These are phyloP conservation scores for Stenodema calcarata DNA, from an alignment of 2,888 invertebrate species.

Conservation along the genomic window DNA sequence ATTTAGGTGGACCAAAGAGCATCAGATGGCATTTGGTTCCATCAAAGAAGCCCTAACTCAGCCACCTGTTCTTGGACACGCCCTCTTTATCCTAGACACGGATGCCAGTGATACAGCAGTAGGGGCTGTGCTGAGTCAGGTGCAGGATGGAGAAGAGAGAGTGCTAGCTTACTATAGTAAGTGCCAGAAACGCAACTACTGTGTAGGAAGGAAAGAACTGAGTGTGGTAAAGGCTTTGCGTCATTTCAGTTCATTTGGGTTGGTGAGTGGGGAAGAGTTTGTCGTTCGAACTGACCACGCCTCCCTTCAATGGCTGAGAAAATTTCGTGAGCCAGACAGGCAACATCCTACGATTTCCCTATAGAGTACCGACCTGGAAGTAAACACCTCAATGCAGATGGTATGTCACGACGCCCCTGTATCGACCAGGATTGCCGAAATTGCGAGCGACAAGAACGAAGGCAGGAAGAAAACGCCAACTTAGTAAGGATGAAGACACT, in stretches of 20 bases:
- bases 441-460: too few species aligned
- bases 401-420: too few species aligned
- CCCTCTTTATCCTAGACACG: background rate
- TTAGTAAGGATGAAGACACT: too few species aligned
- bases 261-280: too few species aligned
- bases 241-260: too few species aligned
- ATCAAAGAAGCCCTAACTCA: constrained; percentile 39
- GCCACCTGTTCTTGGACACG: constrained; percentile 23
- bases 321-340: background rate
- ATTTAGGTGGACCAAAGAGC: constrained; percentile 18
- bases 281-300: too few species aligned
- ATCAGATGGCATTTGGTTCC: constrained; percentile 37
- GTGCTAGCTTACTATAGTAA: background rate
- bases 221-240: too few species aligned
- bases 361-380: too few species aligned
- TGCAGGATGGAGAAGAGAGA: background rate
- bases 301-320: background rate
- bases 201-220: background rate
- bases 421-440: too few species aligned
- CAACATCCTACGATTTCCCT: background rate
- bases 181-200: background rate
- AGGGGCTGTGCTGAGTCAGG: background rate
- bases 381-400: too few species aligned
- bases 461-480: too few species aligned
- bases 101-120: background rate